Evolutionary conservation across 2,797 vertebrate species (phyloP).

Genomic region (Uromys caudimaculatus): DNA sequence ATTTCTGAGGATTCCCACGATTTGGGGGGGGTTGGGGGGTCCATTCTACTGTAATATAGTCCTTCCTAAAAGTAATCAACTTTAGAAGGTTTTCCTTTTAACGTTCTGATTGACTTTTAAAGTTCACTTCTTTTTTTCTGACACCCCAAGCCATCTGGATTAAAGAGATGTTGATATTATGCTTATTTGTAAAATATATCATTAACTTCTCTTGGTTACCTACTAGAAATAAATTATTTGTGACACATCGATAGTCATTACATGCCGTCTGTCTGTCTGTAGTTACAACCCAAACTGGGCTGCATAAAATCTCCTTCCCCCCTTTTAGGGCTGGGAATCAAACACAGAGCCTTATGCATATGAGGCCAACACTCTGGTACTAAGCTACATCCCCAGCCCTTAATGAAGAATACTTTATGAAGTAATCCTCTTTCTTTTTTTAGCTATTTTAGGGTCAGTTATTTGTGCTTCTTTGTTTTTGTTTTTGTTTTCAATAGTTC

Average conservation of each 20-base stretch:
- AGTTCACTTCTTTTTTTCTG: neutral
- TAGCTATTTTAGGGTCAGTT: constrained; percentile 29
- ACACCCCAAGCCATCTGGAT: neutral
- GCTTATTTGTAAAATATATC: constrained; percentile 57
- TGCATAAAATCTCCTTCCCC: neutral
- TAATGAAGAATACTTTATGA: neutral
- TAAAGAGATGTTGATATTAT: constrained; percentile 33
- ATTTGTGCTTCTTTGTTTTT: neutral
- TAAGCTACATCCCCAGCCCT: neutral
- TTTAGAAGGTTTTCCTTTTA: neutral
- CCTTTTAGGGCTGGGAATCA: neutral
- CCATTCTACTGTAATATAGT: neutral
- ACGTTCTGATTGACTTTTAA: constrained; percentile 37
- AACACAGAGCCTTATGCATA: neutral
- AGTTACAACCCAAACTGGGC: neutral
- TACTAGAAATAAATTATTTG: constrained; percentile 51
- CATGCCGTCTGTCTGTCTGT: neutral
- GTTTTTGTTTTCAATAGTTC: neutral
- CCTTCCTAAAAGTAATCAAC: constrained; percentile 49
- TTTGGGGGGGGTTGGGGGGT: neutral
- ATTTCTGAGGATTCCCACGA: neutral
- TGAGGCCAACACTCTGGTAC: neutral
- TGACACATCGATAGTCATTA: constrained; percentile 18
- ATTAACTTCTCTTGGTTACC: constrained; percentile 48
- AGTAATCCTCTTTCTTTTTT: neutral